Evolutionary conservation across 2,797 vertebrate species (phyloP).

Genomic region (Cyprinella venusta): DNA sequence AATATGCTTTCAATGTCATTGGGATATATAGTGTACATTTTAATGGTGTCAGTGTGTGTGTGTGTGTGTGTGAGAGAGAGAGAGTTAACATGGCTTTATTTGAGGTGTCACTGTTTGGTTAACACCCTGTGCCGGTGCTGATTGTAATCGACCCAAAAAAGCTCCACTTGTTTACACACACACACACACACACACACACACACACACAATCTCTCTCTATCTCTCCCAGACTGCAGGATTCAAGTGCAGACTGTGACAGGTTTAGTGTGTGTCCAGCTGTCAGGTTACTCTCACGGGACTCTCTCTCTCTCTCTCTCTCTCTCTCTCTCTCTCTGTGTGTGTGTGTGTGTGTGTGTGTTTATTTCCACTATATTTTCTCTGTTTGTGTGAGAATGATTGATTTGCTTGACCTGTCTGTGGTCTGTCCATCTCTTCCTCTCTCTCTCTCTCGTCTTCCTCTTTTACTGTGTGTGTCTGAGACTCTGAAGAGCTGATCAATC

Average conservation of each 20-base stretch:
- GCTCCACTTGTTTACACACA: constrained; percentile 59
- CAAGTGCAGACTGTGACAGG: constrained; percentile 49
- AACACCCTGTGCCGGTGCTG: constrained; percentile 70
- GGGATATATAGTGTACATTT: too few species aligned
- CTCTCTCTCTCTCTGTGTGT: too few species aligned
- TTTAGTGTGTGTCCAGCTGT: constrained; percentile 29
- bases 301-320: too few species aligned
- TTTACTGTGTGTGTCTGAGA: neutral
- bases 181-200: constrained; percentile 26
- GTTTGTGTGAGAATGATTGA: neutral
- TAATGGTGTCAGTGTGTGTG: neutral
- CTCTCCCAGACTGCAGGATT: constrained; percentile 60
- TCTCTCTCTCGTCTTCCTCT: too few species aligned
- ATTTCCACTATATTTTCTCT: neutral
- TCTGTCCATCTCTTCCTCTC: neutral
- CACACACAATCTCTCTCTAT: neutral
- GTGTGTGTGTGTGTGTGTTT: neutral
- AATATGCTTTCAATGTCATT: too few species aligned
- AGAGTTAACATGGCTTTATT: constrained; percentile 19
- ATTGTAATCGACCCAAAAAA: constrained; percentile 77
- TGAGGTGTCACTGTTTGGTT: constrained; percentile 65
- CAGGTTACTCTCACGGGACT: constrained; percentile 7
- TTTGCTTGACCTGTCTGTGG: neutral
- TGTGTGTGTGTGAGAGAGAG: constrained; percentile 8
- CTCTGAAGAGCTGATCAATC: too few species aligned